Evolutionary conservation across 1,140 invertebrate species (phyloP), one percentile per base, ranked within the genome.

Genomic region (Polyergus mexicanus): DNA sequence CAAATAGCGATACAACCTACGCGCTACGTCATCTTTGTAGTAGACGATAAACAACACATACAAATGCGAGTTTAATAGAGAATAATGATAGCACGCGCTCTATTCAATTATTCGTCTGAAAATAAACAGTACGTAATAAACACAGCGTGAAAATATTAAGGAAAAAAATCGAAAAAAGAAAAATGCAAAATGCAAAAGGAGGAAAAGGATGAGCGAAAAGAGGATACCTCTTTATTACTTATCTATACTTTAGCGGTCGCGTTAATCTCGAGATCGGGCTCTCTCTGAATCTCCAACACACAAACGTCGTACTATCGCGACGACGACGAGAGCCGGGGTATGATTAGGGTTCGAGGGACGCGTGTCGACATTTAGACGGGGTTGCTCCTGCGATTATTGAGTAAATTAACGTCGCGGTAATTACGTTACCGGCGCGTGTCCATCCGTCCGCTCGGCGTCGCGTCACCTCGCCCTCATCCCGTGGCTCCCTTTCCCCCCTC

Each of bases 401-500:
- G 93, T 94, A 93, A 94, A 94, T 94, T 94, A 94, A 91, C 91
- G 92, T 89, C 87, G 72, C 80, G 88, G 90, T 94, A 94, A 94
- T 94, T 94, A 92, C 86, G 92, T 94, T 94, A 93, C 86, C 85
- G 88, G 86, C 91, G 92, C 92, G 92, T 91, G 92, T 93, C 91
- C 89, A 68, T 89, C 86, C 89, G 66, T 86, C 86, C 84, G 84
- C 75, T 85, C 58, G 72, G 66, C 88, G 54, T 74, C 66, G 38
- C 83, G 86, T 84, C 86, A 74, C 86, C 38, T 78, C 66, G 41
- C 75, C 58, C 38, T 35, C 41, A 56, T 54, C 47, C 38, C 58
- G 47, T 56, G 47, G 47, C 77, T 85, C 68, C 44, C 62, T 60
- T n/a, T 28, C 65, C 65, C 63, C n/a, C 77, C 25, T 32, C 44